phyloP scores from a whole-genome alignment of 2,797 vertebrate species.

The Neopelma chrysocephalum region DNA sequence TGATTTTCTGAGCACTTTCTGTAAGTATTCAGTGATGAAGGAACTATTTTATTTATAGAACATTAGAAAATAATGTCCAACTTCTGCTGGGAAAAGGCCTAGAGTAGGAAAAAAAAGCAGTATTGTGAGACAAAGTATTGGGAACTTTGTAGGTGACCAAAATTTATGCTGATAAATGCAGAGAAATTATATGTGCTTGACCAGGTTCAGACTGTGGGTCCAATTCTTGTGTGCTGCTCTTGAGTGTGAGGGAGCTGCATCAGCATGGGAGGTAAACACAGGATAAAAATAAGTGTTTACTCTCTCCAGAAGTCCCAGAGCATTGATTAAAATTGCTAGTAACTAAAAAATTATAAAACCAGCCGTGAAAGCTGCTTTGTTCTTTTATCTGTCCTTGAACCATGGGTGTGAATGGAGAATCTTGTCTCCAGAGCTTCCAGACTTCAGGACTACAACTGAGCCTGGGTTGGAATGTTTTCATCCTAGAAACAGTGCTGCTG shows the following conservation, averaged over 20 bases:
- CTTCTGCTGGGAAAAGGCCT: background rate
- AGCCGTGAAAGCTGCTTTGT: background rate
- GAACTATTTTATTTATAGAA: background rate
- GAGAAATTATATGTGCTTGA: background rate
- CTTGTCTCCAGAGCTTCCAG: background rate
- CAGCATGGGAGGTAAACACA: background rate
- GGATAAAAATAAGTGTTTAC: background rate
- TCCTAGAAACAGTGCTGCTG: background rate
- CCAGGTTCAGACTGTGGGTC: background rate
- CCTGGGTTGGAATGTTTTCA: background rate
- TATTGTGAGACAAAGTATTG: background rate
- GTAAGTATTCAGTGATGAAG: background rate
- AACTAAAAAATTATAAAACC: background rate
- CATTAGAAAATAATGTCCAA: background rate
- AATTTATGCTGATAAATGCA: background rate
- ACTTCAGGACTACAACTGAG: background rate
- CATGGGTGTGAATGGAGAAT: background rate
- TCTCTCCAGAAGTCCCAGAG: background rate
- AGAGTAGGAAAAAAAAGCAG: background rate
- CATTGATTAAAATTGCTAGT: background rate
- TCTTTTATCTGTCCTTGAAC: background rate
- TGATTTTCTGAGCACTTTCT: background rate
- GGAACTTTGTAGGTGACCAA: background rate
- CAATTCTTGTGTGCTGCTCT: background rate
- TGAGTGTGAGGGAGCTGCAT: background rate